These are phyloP conservation scores for Grantiella picta DNA, from an alignment of 2,113 vertebrate species.

Conservation along the genomic window DNA sequence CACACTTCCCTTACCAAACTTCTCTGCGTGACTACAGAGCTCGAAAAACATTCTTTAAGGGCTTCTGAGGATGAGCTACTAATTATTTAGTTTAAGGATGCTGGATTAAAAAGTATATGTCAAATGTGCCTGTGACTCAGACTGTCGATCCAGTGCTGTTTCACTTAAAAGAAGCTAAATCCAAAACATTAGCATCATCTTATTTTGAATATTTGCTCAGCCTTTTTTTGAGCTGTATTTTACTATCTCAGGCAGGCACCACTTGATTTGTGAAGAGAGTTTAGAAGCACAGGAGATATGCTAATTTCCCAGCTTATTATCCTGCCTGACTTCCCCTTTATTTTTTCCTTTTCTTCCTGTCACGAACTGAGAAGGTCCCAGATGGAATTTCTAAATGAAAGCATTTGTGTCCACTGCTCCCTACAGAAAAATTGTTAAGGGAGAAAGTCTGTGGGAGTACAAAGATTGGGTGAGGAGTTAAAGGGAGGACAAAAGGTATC, in stretches of 20 bases:
- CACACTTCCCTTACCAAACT: not conserved
- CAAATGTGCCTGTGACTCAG: not conserved
- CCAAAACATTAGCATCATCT: not conserved
- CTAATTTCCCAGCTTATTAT: conserved; percentile 37
- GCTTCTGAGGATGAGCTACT: not conserved
- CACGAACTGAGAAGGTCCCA: conserved; percentile 4
- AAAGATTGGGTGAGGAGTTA: conserved; percentile 38
- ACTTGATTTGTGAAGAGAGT: not conserved
- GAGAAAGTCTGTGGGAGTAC: conserved; percentile 11
- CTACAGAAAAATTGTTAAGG: not conserved
- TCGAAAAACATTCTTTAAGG: not conserved
- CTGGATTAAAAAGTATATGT: not conserved
- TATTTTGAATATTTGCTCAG: not conserved
- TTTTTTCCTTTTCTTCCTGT: conserved; percentile 15
- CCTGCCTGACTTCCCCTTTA: conserved; percentile 7
- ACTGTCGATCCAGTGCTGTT: not conserved
- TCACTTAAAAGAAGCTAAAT: not conserved
- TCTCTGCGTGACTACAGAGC: not conserved
- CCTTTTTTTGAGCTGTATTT: not conserved
- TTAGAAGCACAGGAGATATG: conserved; percentile 15
- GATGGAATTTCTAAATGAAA: conserved; percentile 39
- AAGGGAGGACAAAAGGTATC: conserved; percentile 40
- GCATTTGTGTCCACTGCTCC: conserved; percentile 8
- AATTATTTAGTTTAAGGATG: not conserved
- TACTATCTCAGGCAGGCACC: not conserved